A percentile compares a stretch with the other conserved stretches of the same genome.
phyloP scores from a whole-genome alignment of 1,140 invertebrate species.

The Glossosoma conforme region DNA sequence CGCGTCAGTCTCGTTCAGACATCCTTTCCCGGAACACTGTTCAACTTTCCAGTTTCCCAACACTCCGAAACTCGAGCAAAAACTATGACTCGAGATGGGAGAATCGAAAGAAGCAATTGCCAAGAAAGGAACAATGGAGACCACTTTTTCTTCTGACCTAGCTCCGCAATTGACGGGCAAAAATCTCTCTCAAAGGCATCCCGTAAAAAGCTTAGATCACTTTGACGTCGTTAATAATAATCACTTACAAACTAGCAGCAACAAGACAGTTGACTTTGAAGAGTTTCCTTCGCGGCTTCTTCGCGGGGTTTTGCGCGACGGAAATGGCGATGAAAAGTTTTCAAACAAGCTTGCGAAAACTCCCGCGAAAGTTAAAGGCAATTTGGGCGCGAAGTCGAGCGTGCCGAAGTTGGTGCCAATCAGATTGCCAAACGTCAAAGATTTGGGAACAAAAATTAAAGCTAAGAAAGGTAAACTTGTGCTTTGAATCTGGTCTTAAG shows the following conservation, averaged over 20 bases:
- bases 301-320: neutral
- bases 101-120: constrained; percentile 3
- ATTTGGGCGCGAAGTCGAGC: constrained; percentile 1
- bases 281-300: neutral
- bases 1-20: constrained; percentile 13
- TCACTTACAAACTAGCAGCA: too few relatives aligned
- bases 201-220: too few relatives aligned
- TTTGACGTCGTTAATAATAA: too few relatives aligned
- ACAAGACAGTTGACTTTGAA: too few relatives aligned
- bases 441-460: constrained; percentile 23
- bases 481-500: neutral
- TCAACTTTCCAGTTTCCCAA: neutral
- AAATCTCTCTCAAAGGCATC: too few relatives aligned
- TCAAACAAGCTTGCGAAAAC: constrained; percentile 3
- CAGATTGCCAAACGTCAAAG: constrained; percentile 12
- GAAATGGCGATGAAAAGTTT: neutral
- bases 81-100: constrained; percentile 16
- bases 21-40: neutral
- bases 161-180: neutral
- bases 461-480: constrained; percentile 13
- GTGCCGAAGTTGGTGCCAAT: constrained; percentile 11
- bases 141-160: constrained; percentile 5
- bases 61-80: constrained; percentile 3
- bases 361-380: constrained; percentile 12
- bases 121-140: constrained; percentile 6